phyloP scores from a whole-genome alignment of 2,888 invertebrate species.

The Apodemia zela region DNA sequence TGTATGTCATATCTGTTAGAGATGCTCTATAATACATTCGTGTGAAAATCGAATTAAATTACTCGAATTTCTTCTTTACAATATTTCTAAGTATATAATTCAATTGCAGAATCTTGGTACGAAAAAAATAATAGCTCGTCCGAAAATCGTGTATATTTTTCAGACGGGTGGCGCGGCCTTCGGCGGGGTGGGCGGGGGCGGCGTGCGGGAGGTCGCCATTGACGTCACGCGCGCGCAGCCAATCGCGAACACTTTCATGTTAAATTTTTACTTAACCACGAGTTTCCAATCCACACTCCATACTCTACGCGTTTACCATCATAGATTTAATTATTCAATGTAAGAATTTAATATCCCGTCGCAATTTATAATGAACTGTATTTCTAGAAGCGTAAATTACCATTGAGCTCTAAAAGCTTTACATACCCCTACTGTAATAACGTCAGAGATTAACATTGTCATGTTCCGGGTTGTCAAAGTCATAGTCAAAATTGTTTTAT shows the following conservation, averaged over 20 bases:
- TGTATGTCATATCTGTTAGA: no score
- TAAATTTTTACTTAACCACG: slow-evolving; percentile 58
- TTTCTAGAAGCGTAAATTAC: no score
- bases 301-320: slow-evolving; percentile 23
- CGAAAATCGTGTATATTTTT: slow-evolving; percentile 74
- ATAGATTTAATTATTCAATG: not conserved
- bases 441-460: no score
- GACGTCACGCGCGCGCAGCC: slow-evolving; percentile 68
- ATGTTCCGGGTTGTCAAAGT: no score
- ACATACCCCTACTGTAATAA: no score
- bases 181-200: slow-evolving; percentile 42
- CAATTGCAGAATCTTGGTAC: slow-evolving; percentile 3
- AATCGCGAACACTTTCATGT: slow-evolving; percentile 55
- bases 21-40: no score
- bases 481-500: no score
- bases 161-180: slow-evolving; percentile 66
- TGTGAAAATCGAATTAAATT: no score
- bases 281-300: slow-evolving; percentile 37
- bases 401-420: no score
- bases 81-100: not conserved
- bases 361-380: not conserved
- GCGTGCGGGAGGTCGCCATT: slow-evolving; percentile 66
- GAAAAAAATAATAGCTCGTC: slow-evolving; percentile 41
- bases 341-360: not conserved
- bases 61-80: no score